Conservation (phyloP, 2,888 invertebrate species). For the Atethmia centrago region DNA sequence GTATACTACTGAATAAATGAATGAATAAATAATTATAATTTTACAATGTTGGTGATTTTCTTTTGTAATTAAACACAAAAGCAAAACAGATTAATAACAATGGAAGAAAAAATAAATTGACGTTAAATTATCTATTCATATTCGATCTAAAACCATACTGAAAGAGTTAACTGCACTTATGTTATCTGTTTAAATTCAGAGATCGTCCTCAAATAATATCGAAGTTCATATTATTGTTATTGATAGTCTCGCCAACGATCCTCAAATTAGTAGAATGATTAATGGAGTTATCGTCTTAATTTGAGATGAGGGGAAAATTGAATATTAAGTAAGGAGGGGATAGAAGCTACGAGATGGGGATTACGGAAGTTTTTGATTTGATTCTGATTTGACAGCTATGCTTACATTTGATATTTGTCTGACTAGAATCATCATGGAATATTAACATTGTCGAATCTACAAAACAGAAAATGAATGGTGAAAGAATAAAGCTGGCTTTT, state of each 20-base stretch:
- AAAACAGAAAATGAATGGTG: neutral
- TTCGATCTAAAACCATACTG: neutral
- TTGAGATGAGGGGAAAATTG: constrained; percentile 34
- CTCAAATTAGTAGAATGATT: constrained; percentile 44
- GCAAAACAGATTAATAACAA: no score
- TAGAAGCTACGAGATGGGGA: neutral
- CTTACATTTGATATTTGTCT: neutral
- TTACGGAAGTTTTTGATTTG: constrained; percentile 14
- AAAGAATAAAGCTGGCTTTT: neutral
- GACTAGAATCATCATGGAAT: neutral
- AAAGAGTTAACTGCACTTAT: no score
- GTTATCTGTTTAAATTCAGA: neutral
- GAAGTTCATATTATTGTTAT: constrained; percentile 17
- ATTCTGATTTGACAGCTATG: neutral
- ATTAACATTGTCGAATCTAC: neutral
- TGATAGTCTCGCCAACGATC: constrained; percentile 21
- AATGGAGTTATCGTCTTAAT: constrained; percentile 41
- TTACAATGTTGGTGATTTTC: neutral
- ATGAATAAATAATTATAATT: no score
- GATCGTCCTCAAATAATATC: neutral
- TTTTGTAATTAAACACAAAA: no score
- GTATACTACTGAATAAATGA: no score
- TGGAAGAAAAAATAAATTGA: no score
- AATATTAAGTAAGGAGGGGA: constrained; percentile 6
- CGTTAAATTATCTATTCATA: no score